Base-by-base conservation (phyloP, 2,888 invertebrate species). In the Gastrophysa polygoni region DNA sequence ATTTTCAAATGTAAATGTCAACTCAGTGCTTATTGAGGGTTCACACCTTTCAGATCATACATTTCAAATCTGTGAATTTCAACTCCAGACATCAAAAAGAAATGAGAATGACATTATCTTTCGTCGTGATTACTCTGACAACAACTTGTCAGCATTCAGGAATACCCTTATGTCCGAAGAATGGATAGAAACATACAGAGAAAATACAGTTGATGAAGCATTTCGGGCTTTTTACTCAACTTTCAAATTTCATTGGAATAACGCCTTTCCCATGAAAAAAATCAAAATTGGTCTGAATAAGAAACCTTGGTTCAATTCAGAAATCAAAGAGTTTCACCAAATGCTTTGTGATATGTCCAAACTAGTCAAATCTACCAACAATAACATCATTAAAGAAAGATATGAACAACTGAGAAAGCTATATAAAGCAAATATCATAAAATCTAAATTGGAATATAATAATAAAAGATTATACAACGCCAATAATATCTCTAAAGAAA, bases 201-300 rank as follows among this genome's bases (percentile, higher is more conserved):
- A 1, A 38, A 38, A 6, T 8, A 38, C 1, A 4, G 38, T 38
- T n/a, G 38, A 38, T 38, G 38, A 38, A 38, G 38, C 38, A 38
- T 38, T 38, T 38, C 14, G 14, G 6, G 1, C 38, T 4, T 38
- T 38, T 38, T 6, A 38, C 14, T 38, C 38, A 38, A 34, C 11
- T n/a, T 51, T 51, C n/a, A 51, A 51, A 51, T 51, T 17, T 34
- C 34, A 51, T 34, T 51, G 21, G 18, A 34, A 51, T n/a, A 24
- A 28, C 29, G 5, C 14, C 17, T 20, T 49, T 28, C 28, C 49
- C 3, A 29, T 49, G n/a, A 28, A 21, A n/a, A 16, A 28, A 49
- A 49, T 49, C 3, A 49, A 8, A 49, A 28, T n/a, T 24, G 16
- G 16, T 49, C 24, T 8, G 29, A 8, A 49, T 17, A 8, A 49